Percentiles rank a stretch among this genome's conserved stretches.
These are phyloP conservation scores for Aspidapion aeneum DNA, from an alignment of 2,888 invertebrate species.

Conservation along the genomic window DNA sequence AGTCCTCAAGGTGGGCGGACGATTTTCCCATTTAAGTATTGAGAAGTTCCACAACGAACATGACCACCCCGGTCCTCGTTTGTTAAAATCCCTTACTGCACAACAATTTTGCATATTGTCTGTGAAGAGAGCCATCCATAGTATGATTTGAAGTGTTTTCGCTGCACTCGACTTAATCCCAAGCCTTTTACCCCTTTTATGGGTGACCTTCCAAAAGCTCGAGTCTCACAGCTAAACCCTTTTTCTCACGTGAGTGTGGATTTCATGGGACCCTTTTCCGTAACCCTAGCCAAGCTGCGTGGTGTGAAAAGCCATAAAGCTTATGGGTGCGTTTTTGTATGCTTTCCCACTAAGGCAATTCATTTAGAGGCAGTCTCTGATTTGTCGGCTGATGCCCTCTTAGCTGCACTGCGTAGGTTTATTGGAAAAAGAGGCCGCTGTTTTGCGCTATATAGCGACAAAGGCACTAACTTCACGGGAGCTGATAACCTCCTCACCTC, in stretches of 20 bases:
- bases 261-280: constrained; percentile 16
- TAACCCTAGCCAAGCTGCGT: constrained; percentile 18
- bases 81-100: constrained; percentile 5
- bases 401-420: neutral
- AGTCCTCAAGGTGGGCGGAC: neutral
- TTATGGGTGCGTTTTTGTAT: constrained; percentile 28
- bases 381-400: constrained; percentile 31
- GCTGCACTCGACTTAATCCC: constrained; percentile 21
- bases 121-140: constrained; percentile 5
- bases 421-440: constrained; percentile 11
- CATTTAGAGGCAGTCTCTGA: constrained; percentile 32
- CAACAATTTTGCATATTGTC: constrained; percentile 19
- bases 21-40: neutral
- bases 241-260: constrained; percentile 20
- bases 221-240: constrained; percentile 21
- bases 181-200: constrained; percentile 24
- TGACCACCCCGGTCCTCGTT: constrained; percentile 4
- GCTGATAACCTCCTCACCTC: constrained; percentile 9
- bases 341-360: constrained; percentile 32
- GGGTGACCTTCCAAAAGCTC: constrained; percentile 29
- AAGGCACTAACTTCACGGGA: constrained; percentile 22
- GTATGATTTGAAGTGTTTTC: constrained; percentile 21
- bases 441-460: constrained; percentile 12
- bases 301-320: constrained; percentile 21
- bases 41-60: constrained; percentile 1